These are phyloP conservation scores for Empis stercorea DNA, from an alignment of 2,888 invertebrate genomes.

Conservation along the genomic window DNA sequence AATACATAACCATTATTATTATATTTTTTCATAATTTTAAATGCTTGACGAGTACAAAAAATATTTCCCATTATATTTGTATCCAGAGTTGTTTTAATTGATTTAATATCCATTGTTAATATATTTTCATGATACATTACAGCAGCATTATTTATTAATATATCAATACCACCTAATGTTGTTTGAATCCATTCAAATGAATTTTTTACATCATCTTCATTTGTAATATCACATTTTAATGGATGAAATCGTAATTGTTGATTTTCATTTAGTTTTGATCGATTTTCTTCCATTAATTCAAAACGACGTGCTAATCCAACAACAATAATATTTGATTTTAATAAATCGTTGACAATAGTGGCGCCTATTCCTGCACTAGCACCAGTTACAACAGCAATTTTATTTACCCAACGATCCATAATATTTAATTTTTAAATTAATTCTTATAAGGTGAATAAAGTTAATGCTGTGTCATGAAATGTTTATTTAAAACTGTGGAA, in stretches of 20 bases:
- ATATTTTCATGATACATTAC: conserved; percentile 6
- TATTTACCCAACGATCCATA: conserved; percentile 43
- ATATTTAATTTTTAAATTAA: too few species aligned
- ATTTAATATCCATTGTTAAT: conserved; percentile 3
- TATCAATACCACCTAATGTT: conserved; percentile 38
- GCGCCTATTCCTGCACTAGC: conserved; percentile 45
- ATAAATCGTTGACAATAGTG: conserved; percentile 30
- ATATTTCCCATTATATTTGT: conserved; percentile 37
- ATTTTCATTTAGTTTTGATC: conserved; percentile 5
- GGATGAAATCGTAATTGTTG: conserved; percentile 22
- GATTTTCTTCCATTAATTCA: conserved; percentile 17
- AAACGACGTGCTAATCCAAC: conserved; percentile 37
- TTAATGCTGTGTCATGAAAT: too few species aligned
- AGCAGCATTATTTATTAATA: conserved; percentile 42
- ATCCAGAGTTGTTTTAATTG: conserved; percentile 22
- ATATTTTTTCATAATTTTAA: conserved; percentile 34
- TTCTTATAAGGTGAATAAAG: too few species aligned
- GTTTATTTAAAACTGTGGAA: too few species aligned
- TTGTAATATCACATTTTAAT: conserved; percentile 37
- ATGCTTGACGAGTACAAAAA: conserved; percentile 35
- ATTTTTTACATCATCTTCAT: conserved; percentile 38
- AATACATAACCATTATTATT: conserved; percentile 35
- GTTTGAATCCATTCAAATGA: conserved; percentile 37
- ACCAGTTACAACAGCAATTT: conserved; percentile 43
- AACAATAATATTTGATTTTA: conserved; percentile 37